Percentiles rank a stretch among this genome's conserved stretches.
These are phyloP conservation scores for Brenthis daphne DNA, from an alignment of 2,888 invertebrate species.

Conservation along the genomic window DNA sequence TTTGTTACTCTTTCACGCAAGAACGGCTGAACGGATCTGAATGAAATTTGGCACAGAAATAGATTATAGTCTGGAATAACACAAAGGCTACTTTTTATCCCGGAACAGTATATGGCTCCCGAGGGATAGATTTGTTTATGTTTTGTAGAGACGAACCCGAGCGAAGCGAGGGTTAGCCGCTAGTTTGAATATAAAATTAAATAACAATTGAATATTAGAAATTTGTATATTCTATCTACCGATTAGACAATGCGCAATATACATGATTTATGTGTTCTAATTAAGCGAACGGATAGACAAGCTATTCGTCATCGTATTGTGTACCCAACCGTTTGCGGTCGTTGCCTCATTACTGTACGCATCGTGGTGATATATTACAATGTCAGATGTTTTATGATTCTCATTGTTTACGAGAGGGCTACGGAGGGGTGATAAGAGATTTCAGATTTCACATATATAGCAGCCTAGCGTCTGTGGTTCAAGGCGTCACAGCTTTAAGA, in stretches of 20 bases:
- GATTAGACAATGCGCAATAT: slow-evolving; percentile 8
- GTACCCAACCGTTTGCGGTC: slow-evolving; percentile 23
- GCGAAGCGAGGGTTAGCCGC: no score
- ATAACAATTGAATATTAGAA: no score
- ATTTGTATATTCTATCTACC: background rate
- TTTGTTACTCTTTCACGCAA: no score
- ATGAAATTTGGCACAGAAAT: no score
- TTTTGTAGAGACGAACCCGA: no score
- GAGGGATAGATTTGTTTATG: no score
- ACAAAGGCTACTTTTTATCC: no score
- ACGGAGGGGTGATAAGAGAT: slow-evolving; percentile 2
- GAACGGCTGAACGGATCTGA: no score
- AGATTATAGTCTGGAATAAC: no score
- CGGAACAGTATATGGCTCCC: no score
- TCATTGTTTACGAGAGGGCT: slow-evolving; percentile 11
- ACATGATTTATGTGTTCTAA: slow-evolving; percentile 13
- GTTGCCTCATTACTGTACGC: slow-evolving; percentile 28
- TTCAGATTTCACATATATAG: slow-evolving; percentile 2
- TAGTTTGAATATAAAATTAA: no score
- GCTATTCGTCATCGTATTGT: slow-evolving; percentile 31
- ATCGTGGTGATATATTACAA: slow-evolving; percentile 21
- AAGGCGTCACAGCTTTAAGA: background rate
- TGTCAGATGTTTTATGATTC: slow-evolving; percentile 19
- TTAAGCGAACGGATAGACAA: slow-evolving; percentile 17
- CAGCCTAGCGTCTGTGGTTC: background rate